phyloP scores from a whole-genome alignment of 2,888 invertebrate genomes.

The Mythimna vitellina region DNA sequence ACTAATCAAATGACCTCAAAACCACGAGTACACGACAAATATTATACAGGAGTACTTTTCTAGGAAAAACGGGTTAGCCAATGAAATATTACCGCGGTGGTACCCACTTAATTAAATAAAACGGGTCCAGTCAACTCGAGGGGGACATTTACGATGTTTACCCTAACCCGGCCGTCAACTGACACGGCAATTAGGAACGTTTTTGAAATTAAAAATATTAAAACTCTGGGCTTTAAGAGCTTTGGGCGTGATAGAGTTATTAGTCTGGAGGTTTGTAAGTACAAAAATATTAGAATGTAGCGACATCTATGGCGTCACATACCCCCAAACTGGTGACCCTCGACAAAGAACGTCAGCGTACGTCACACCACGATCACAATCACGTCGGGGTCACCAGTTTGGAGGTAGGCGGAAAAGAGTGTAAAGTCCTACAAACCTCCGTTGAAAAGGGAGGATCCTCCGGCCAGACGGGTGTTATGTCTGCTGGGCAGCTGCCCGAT shows the following conservation, averaged over 20 bases:
- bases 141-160: slow-evolving; percentile 72
- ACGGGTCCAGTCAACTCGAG: slow-evolving; percentile 60
- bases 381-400: no score
- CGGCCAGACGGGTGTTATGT: no score
- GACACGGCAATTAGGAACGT: slow-evolving; percentile 68
- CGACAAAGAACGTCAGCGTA: no score
- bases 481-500: no score
- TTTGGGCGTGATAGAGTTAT: slow-evolving; percentile 32
- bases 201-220: slow-evolving; percentile 68
- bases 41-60: slow-evolving; percentile 21
- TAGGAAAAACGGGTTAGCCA: slow-evolving; percentile 40
- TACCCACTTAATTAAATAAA: slow-evolving; percentile 71
- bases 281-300: background rate
- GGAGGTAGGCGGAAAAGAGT: no score
- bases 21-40: slow-evolving; percentile 34
- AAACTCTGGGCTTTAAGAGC: slow-evolving; percentile 26
- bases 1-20: slow-evolving; percentile 29
- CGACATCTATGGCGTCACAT: no score
- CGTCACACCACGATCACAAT: no score
- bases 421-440: no score
- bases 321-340: no score
- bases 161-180: slow-evolving; percentile 64
- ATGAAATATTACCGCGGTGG: slow-evolving; percentile 59
- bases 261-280: background rate
- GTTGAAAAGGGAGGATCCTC: no score